Conservation (phyloP, 2,797 vertebrate genomes). For the Lagorchestes hirsutus region DNA sequence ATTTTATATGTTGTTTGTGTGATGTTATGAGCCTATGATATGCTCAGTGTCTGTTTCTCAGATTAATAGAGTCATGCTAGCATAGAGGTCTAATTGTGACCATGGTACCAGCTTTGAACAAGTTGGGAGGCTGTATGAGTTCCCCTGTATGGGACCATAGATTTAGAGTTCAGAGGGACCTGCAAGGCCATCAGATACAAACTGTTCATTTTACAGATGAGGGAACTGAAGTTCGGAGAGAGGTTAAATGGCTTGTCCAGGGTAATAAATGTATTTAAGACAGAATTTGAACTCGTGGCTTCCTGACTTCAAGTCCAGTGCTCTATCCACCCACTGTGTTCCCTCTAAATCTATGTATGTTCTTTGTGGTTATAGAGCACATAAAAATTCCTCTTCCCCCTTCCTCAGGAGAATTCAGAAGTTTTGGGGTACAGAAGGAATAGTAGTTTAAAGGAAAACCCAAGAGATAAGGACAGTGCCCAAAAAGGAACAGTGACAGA, state of each 20-base stretch:
- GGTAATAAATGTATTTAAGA: not conserved
- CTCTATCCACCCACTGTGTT: not conserved
- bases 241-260: not conserved
- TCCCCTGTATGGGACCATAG: not conserved
- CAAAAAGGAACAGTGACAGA: not conserved
- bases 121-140: not conserved
- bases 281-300: not conserved
- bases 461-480: not conserved
- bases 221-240: not conserved
- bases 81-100: not conserved
- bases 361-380: not conserved
- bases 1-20: not conserved
- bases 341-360: not conserved
- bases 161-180: not conserved
- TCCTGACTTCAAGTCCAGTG: not conserved
- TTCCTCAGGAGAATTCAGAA: not conserved
- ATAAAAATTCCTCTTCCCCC: not conserved
- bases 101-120: not conserved
- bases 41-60: not conserved
- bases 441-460: not conserved
- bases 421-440: not conserved
- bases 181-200: not conserved
- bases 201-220: not conserved
- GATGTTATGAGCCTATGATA: not conserved
- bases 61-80: not conserved